phyloP scores from a whole-genome alignment of 2,888 invertebrate species.

The Aphidius colemani region DNA sequence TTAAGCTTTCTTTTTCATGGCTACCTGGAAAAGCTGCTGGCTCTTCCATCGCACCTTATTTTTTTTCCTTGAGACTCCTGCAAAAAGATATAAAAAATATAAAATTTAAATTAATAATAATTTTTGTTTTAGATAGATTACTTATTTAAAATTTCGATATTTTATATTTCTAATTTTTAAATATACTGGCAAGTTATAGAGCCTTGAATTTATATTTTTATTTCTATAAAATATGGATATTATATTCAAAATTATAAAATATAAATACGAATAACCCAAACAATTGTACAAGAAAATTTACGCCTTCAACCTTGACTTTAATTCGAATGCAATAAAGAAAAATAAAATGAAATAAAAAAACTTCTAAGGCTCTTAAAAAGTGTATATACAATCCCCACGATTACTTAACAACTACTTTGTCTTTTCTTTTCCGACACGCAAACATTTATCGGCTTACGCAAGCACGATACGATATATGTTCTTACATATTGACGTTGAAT shows the following conservation, averaged over 20 bases:
- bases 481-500: too few species aligned
- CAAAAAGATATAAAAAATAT: conserved; percentile 20
- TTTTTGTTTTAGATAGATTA: too few species aligned
- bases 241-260: not conserved
- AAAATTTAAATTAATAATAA: not conserved
- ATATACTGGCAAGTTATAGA: not conserved
- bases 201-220: not conserved
- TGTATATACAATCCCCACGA: not conserved
- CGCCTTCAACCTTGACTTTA: not conserved
- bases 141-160: not conserved
- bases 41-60: conserved; percentile 34
- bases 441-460: too few species aligned
- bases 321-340: not conserved
- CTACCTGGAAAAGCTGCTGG: conserved; percentile 18
- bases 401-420: too few species aligned
- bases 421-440: too few species aligned
- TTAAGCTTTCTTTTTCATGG: conserved; percentile 7
- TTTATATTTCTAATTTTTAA: not conserved
- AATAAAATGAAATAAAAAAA: not conserved
- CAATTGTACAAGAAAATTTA: not conserved
- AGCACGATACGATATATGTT: too few species aligned
- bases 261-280: not conserved
- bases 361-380: not conserved
- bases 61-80: conserved; percentile 31
- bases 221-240: too few species aligned